phyloP scores from a whole-genome alignment of 1,140 invertebrate species.

The Bombus difficillimus region DNA sequence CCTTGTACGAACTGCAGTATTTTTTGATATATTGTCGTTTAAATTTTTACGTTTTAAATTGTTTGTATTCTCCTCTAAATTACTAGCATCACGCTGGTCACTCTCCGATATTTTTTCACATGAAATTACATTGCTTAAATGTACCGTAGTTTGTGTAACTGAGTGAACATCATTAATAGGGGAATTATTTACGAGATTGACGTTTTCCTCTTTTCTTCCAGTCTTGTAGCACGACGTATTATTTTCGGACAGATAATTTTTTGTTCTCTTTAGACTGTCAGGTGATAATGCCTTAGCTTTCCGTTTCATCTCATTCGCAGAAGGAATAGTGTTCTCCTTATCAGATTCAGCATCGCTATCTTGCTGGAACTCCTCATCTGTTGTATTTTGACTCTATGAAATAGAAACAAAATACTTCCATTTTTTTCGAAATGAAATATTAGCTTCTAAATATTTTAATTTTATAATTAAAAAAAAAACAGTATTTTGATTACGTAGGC shows the following conservation, averaged over 20 bases:
- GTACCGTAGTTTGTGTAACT: neutral
- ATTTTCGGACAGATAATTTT: neutral
- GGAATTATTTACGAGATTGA: neutral
- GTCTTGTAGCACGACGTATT: neutral
- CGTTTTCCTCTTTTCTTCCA: neutral
- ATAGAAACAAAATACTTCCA: neutral
- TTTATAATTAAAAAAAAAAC: neutral
- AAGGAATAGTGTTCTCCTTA: conserved; percentile 66
- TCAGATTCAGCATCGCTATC: conserved; percentile 61
- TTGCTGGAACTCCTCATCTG: neutral
- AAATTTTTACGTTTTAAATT: neutral
- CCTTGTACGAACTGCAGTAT: neutral
- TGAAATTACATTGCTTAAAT: neutral
- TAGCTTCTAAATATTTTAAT: neutral
- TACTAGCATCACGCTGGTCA: neutral
- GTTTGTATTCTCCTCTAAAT: neutral
- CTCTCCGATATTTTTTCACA: neutral
- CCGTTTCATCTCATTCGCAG: conserved; percentile 27
- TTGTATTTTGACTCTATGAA: neutral
- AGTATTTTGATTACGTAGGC: neutral
- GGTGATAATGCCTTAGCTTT: conserved; percentile 33
- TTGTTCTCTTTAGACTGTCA: conserved; percentile 17
- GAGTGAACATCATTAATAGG: neutral
- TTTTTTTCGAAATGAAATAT: neutral
- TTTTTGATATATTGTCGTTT: neutral